A percentile compares a stretch with the other conserved stretches of the same genome.
Conservation (phyloP, 30 jellyfish, hydroid and myxozoan genomes). For the Mastigias papua region DNA sequence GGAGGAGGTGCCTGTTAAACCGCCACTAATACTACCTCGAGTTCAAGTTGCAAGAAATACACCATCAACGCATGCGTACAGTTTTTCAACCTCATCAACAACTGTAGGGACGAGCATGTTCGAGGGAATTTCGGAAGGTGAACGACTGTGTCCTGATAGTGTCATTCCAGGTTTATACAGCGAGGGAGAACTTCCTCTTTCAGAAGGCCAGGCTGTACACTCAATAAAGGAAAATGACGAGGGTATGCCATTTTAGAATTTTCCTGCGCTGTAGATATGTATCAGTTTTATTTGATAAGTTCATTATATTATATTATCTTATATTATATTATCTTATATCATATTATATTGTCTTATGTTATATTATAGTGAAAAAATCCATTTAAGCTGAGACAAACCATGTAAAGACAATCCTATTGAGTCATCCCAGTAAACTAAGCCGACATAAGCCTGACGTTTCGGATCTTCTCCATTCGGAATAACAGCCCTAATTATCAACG, state of each 20-base stretch:
- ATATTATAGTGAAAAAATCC: no score
- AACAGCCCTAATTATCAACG: no score
- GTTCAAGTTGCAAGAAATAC: conserved; percentile 1
- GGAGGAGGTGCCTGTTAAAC: conserved; percentile 28
- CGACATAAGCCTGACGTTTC: no score
- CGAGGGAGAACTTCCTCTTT: conserved; percentile 90
- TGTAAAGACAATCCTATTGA: no score
- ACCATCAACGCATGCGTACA: conserved; percentile 34
- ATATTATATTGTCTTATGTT: no score
- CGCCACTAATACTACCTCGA: conserved; percentile 20
- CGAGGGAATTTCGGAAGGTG: conserved; percentile 91
- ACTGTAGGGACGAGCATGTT: conserved; percentile 83
- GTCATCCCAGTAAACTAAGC: no score
- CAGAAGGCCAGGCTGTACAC: conserved; percentile 69
- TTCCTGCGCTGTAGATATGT: no score
- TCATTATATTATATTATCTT: no score
- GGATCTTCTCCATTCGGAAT: no score
- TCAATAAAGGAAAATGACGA: conserved; percentile 47
- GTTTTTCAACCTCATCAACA: conserved; percentile 66
- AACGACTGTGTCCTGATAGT: conserved; percentile 70
- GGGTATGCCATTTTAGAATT: conserved; percentile 2
- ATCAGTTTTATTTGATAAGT: no score
- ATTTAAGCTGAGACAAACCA: no score
- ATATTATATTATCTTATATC: no score
- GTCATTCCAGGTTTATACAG: conserved; percentile 73